Conservation (phyloP, 2,888 invertebrate species). For the Rhimphoctona megacephalus region DNA sequence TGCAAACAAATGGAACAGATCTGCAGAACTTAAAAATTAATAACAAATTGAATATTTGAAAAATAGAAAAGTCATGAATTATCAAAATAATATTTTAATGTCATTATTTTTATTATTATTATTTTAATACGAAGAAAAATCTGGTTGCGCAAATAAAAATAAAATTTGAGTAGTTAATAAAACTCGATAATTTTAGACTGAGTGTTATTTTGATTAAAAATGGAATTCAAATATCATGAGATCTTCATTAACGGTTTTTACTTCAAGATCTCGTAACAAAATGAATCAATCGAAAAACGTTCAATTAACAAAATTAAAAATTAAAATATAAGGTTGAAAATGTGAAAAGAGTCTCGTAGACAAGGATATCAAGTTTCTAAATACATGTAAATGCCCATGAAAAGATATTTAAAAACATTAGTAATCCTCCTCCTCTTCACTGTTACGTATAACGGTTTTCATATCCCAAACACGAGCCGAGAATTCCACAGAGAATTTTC, state of each 20-base stretch:
- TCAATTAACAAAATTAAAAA: not conserved
- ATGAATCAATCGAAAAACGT: not conserved
- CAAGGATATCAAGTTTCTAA: conserved; percentile 18
- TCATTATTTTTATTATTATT: no score
- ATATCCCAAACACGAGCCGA: not conserved
- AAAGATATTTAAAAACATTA: conserved; percentile 36
- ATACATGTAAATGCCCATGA: conserved; percentile 23
- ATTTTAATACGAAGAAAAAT: no score
- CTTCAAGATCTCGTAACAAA: not conserved
- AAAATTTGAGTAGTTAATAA: not conserved
- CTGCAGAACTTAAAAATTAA: no score
- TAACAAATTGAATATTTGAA: no score
- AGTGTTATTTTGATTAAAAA: not conserved
- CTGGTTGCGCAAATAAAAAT: no score
- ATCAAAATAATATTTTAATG: no score
- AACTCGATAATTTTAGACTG: not conserved
- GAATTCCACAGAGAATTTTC: not conserved
- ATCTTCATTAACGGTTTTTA: not conserved
- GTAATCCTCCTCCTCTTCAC: conserved; percentile 36
- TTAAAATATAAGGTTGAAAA: not conserved
- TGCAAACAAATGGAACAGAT: no score
- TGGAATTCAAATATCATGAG: not conserved
- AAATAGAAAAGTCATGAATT: no score
- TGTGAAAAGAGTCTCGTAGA: not conserved
- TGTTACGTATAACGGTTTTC: conserved; percentile 32